A percentile compares a stretch with the other conserved stretches of the same genome.
phyloP scores from a whole-genome alignment of 2,888 invertebrate species.

The Plebejus melissa region DNA sequence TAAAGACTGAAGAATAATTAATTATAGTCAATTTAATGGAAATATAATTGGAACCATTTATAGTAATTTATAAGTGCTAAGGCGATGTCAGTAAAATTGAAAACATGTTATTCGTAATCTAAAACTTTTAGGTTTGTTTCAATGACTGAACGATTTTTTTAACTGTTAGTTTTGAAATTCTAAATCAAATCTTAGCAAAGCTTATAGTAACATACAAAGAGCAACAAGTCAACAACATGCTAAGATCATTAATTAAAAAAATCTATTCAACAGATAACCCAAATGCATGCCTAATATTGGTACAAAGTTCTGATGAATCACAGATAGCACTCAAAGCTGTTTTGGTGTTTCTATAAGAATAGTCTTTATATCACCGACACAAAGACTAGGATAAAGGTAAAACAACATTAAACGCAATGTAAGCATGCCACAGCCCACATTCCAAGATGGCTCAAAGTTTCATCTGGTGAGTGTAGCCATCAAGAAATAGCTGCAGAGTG shows the following conservation, averaged over 20 bases:
- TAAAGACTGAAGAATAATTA: neutral
- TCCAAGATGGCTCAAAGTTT: slow-evolving; percentile 3
- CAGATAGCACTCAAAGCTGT: neutral
- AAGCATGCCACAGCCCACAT: neutral
- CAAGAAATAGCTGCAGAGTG: neutral
- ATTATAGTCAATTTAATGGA: neutral
- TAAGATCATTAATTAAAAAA: neutral
- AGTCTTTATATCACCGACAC: neutral
- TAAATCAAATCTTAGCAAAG: neutral
- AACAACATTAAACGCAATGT: neutral
- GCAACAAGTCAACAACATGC: neutral
- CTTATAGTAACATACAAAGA: no score
- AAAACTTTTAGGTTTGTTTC: neutral
- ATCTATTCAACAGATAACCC: neutral
- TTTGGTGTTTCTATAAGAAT: neutral
- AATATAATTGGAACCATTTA: slow-evolving; percentile 6
- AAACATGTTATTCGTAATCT: neutral
- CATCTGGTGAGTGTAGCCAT: slow-evolving; percentile 12
- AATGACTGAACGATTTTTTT: neutral
- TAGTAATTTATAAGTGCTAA: neutral
- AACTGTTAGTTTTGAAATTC: neutral
- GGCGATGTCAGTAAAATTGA: neutral
- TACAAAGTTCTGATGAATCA: neutral
- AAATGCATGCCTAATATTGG: neutral
- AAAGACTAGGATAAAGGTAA: neutral